A percentile compares a stretch with the other conserved stretches of the same genome.
Evolutionary conservation across 1,140 invertebrate species (phyloP).

Genomic region (Hirudo medicinalis): DNA sequence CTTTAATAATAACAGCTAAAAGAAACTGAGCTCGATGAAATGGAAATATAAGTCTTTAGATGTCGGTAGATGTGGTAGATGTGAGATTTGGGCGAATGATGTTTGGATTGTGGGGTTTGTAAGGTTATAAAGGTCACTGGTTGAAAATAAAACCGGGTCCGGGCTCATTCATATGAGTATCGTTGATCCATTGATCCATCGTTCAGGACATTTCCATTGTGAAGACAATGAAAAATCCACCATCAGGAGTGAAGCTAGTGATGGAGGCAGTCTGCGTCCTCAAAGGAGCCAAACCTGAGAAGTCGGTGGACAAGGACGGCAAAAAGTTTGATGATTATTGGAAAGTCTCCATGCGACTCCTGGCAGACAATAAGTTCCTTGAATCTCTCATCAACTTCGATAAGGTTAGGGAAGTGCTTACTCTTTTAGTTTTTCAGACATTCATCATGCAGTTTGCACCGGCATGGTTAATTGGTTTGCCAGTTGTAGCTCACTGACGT

Average conservation of each 20-base stretch:
- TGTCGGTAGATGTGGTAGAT: too few relatives aligned
- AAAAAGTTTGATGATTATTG: conserved; percentile 44
- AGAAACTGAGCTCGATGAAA: too few relatives aligned
- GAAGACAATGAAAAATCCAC: conserved; percentile 41
- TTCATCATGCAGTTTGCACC: too few relatives aligned
- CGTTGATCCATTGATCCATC: neutral
- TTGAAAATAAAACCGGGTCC: too few relatives aligned
- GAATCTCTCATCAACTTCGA: conserved; percentile 38
- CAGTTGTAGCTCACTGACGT: too few relatives aligned
- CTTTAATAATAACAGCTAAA: too few relatives aligned
- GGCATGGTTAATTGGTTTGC: too few relatives aligned
- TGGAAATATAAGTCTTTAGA: too few relatives aligned
- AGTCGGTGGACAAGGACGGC: conserved; percentile 38
- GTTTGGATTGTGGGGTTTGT: neutral
- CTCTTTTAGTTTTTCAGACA: too few relatives aligned
- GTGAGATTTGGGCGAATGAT: too few relatives aligned
- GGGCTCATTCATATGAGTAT: neutral
- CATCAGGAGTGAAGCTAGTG: conserved; percentile 37
- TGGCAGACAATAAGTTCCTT: conserved; percentile 43
- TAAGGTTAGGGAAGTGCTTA: conserved; percentile 30
- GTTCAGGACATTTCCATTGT: conserved; percentile 39
- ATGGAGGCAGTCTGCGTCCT: conserved; percentile 42
- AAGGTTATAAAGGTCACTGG: too few relatives aligned
- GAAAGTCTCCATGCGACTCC: conserved; percentile 40
- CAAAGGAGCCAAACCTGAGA: conserved; percentile 40